Conservation (phyloP, 2,888 invertebrate species). For the Colostygia pectinataria region DNA sequence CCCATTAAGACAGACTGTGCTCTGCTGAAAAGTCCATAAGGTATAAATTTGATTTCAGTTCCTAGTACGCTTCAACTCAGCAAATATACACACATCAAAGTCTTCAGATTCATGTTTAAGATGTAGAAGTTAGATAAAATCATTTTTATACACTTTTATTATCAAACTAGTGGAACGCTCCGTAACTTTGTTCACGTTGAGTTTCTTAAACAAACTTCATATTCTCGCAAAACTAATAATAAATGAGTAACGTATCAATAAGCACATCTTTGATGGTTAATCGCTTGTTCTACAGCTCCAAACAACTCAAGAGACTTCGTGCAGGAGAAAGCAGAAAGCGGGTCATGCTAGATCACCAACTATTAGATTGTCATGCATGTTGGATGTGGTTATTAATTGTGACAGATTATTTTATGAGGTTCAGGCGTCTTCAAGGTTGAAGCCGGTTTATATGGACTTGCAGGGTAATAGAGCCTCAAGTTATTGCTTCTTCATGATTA, state of each 20-base stretch:
- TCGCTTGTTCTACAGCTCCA: slow-evolving; percentile 41
- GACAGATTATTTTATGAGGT: slow-evolving; percentile 62
- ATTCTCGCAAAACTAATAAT: too few relatives aligned
- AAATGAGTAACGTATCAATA: background rate
- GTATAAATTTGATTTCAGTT: too few relatives aligned
- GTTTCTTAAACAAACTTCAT: too few relatives aligned
- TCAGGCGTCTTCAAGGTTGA: slow-evolving; percentile 15
- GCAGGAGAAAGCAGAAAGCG: slow-evolving; percentile 79
- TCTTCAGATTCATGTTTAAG: too few relatives aligned
- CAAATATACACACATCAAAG: too few relatives aligned
- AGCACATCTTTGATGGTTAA: background rate
- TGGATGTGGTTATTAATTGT: slow-evolving; percentile 78
- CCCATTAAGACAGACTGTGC: too few relatives aligned
- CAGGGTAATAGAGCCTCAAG: slow-evolving; percentile 2
- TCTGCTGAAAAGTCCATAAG: too few relatives aligned
- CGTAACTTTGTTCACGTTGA: too few relatives aligned
- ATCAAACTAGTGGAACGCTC: too few relatives aligned
- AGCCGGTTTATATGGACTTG: background rate
- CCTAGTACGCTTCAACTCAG: too few relatives aligned
- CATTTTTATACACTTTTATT: too few relatives aligned
- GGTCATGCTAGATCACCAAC: slow-evolving; percentile 72
- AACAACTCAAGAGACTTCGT: slow-evolving; percentile 68
- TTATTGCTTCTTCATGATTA: background rate
- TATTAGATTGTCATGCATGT: slow-evolving; percentile 80
- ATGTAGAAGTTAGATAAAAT: too few relatives aligned